Base-by-base conservation (phyloP, 1,140 invertebrate species). In the Lepidotrigona ventralis region DNA sequence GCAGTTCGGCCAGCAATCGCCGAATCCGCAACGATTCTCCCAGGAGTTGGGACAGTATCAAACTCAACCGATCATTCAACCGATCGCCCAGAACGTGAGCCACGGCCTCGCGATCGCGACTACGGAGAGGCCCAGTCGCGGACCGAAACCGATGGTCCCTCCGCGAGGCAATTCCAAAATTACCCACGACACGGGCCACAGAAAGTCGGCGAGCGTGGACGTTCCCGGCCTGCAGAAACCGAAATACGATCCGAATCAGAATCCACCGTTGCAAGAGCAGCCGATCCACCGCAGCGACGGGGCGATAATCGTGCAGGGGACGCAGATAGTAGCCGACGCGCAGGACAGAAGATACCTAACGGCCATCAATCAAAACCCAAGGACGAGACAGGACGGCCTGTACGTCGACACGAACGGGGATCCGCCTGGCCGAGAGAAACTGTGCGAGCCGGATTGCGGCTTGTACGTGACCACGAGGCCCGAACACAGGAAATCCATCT, bases 131-230 rank as follows among this genome's bases (percentile, higher is more conserved):
- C 76, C 87, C 2, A 90, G 77, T 17, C 90, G 93, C 19, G 93
- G 93, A 56, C 93, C 93, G 0, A 94, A 94, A 79, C 93, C 93
- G 0, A 91, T 93, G 92, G 93, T 94, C 11, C 93, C 93, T 1
- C 93, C 93, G 2, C 88, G 93, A 17, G 92, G 90, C 1, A 94
- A 93, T 86, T 94, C 93, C n/a, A 94, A 94, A 84, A 94, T 94
- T 12, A 94, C 93, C 9, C 92, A 94, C 60, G 93, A 94, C 56
- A 71, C 89, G 5, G 90, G 88, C 2, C 90, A 92, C 72, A 90
- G 92, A 58, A 94, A 94, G 73, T 88, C 91, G 1, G 89, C 88
- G 0, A 92, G 88, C 70, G 86, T 92, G 0, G 93, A 94, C 56
- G 86, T 90, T 5, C 84, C 87, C 0, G 85, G 84, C 1, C 63